Evolutionary conservation across 2,113 vertebrate species (phyloP).

Genomic region (Ploceus nigricollis): DNA sequence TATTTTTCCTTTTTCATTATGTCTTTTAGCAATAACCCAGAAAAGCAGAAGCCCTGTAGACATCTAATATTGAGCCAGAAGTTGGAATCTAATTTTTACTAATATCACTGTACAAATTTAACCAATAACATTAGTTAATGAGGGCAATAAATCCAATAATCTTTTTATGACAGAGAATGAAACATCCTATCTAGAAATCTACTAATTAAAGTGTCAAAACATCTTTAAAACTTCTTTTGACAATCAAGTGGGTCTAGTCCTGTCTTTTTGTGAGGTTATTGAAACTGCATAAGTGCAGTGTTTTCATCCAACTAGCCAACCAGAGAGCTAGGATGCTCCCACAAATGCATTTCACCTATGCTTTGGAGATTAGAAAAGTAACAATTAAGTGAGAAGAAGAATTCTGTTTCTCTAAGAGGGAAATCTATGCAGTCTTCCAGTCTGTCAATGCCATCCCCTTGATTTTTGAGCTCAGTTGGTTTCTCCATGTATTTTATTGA

Average conservation of each 20-base stretch:
- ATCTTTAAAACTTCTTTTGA: not conserved
- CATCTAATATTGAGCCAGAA: not conserved
- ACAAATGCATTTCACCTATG: not conserved
- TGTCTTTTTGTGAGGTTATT: not conserved
- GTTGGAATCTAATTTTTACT: not conserved
- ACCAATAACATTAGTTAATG: constrained; percentile 24
- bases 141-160: not conserved
- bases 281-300: not conserved
- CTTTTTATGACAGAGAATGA: not conserved
- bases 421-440: not conserved
- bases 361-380: not conserved
- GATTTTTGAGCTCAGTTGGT: not conserved
- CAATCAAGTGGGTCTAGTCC: not conserved
- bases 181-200: not conserved
- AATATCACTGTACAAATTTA: constrained; percentile 39
- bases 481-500: not conserved
- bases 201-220: not conserved
- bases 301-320: not conserved
- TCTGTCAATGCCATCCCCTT: not conserved
- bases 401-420: not conserved
- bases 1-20: not conserved
- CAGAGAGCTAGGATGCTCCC: not conserved
- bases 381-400: not conserved
- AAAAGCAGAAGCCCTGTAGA: not conserved
- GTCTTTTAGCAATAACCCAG: not conserved